These are phyloP conservation scores for Eristalinus aeneus DNA, from an alignment of 2,888 invertebrate species.

Conservation along the genomic window DNA sequence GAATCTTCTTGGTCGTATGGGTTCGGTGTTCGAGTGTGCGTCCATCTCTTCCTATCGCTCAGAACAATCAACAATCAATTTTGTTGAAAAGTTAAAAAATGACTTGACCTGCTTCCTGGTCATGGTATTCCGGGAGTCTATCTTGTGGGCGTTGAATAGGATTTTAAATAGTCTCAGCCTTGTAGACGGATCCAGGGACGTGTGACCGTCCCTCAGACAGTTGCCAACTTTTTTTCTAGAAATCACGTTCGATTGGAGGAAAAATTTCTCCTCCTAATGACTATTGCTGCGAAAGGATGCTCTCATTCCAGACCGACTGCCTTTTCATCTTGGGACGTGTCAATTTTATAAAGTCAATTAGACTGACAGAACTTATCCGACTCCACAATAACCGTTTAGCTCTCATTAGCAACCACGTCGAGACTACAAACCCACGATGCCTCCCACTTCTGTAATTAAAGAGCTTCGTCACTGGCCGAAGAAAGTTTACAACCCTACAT, in stretches of 20 bases:
- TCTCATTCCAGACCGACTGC: not conserved
- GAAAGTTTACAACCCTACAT: not conserved
- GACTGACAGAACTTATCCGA: slow-evolving; percentile 2
- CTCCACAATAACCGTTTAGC: slow-evolving; percentile 44
- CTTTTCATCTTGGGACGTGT: slow-evolving; percentile 23
- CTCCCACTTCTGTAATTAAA: not conserved
- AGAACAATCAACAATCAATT: slow-evolving; percentile 61
- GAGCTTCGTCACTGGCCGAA: not conserved
- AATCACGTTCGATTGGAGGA: not conserved
- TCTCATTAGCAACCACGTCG: slow-evolving; percentile 42
- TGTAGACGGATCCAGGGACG: too few relatives aligned
- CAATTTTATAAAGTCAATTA: slow-evolving; percentile 56
- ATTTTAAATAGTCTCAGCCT: not conserved
- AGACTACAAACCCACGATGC: not conserved
- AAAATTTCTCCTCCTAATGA: not conserved
- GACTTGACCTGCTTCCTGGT: not conserved
- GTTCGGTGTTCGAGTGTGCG: not conserved
- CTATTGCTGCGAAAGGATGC: not conserved
- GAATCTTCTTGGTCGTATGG: not conserved
- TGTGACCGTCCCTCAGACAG: too few relatives aligned
- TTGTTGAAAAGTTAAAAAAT: slow-evolving; percentile 27
- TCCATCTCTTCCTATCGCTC: slow-evolving; percentile 8
- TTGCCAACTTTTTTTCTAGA: not conserved
- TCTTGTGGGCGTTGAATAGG: not conserved
- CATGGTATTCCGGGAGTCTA: not conserved